These are phyloP conservation scores for Spisula subtruncata DNA, from an alignment of 2,888 invertebrate species.

Conservation along the genomic window DNA sequence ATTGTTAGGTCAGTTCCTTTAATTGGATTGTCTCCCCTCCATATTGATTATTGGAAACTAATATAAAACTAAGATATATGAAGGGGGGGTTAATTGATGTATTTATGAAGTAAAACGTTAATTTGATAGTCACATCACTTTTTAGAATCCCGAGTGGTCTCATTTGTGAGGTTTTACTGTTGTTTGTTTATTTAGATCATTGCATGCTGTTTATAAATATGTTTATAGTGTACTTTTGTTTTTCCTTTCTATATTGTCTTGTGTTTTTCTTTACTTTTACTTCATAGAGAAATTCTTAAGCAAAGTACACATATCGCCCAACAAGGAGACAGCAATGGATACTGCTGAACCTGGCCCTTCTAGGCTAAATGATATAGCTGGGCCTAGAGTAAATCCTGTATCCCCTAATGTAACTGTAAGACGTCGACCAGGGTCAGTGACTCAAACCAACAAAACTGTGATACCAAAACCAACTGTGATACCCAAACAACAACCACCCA, in stretches of 20 bases:
- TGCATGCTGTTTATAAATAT: background rate
- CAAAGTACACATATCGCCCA: conserved; percentile 29
- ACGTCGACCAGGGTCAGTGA: background rate
- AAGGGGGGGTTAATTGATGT: no score
- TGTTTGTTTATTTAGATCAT: background rate
- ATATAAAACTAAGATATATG: no score
- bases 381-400: conserved; percentile 17
- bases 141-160: no score
- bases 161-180: background rate
- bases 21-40: no score
- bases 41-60: no score
- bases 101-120: no score
- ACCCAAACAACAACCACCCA: conserved; percentile 50
- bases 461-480: conserved; percentile 67
- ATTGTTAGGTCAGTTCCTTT: no score
- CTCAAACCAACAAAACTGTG: conserved; percentile 54
- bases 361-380: conserved; percentile 5
- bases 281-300: conserved; percentile 56
- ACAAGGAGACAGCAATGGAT: conserved; percentile 41
- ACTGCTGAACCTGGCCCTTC: conserved; percentile 45
- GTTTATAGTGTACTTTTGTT: conserved; percentile 23
- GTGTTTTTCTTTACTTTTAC: conserved; percentile 20
- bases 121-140: no score
- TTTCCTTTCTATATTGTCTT: conserved; percentile 40
- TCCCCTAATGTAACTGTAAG: conserved; percentile 59